Evolutionary conservation across 1,140 invertebrate genomes (phyloP), one percentile per base, ranked within the genome.

Genomic region (Tachypleus tridentatus): DNA sequence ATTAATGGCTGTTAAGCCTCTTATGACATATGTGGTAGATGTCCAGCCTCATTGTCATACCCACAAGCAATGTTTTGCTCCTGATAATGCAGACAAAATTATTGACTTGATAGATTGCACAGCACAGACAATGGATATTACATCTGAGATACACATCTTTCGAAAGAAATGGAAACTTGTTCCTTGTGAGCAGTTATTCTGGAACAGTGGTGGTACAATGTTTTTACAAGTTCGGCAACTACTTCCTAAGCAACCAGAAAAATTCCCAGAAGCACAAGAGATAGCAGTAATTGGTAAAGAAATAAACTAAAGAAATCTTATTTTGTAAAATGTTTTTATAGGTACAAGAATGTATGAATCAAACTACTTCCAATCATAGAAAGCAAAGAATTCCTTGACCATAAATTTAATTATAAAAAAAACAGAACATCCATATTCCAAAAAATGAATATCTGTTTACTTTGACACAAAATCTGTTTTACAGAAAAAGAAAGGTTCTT

Each of bases 211-310:
- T 50, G 50, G 29, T 50, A 51, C 51, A 58, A 48, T 51, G 48
- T 6, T 8, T 4, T 8, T 58, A 47, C 50, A 58, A 51, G 11
- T 58, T 58, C 49, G 56, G 58, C 65, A 73, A 57, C 58, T 75
- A 49, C 58, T 74, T 8, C 74, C 74, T 49, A 77, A 72, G 67
- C 68, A 73, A 59, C 60, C 67, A 11, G 68, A 73, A 50, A 60
- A 65, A n/a, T 70, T 70, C 53, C 62, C 63, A 57, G 67, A 62
- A 49, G 53, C 73, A 7, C 56, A 69, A n/a, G 75, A 76, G 65
- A 62, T 74, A 49, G 69, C 74, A 56, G 52, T 74, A 52, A 72
- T 70, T 70, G 74, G 76, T 77, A 68, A 70, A 65, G 5, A 61
- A 48, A 53, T 3, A 6, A 11, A 49, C 54, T 63, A 60, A 62